Evolutionary conservation across 37 sponge, comb jelly and placozoan genomes (phyloP), one percentile per base, ranked within the genome.

Genomic region (Beroe ovata): DNA sequence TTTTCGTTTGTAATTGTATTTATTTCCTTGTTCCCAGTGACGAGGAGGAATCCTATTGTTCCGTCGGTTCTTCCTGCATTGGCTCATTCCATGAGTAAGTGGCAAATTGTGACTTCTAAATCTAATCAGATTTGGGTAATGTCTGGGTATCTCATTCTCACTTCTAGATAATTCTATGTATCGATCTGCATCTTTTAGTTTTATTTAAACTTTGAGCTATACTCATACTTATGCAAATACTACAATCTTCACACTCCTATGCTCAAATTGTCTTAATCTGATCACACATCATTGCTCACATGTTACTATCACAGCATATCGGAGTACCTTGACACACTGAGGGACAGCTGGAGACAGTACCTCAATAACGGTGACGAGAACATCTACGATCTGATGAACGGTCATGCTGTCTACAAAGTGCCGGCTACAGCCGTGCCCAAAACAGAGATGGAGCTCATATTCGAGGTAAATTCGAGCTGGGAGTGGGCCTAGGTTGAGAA

Each of bases 371-470:
- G 84, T 2, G 33, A 77, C 28, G 84, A 77, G 38, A 77, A 36
- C 25, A 77, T 77, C 38, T 77, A 77, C 84, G 84, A 77, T 19
- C 54, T 77, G 35, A 42, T 77, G 54, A 40, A 11, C 54, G 84
- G 84, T n/a, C 23, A 20, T 20, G 84, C 84, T 0, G 26, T 42
- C 23, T 77, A 77, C 84, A 77, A 77, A 36, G 84, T 77, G 22
- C 84, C 84, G 4, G 84, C 84, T 41, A 77, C 84, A 2, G 35
- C 84, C 3, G 41, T 37, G 26, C 84, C 41, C 21, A 77, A 77
- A 40, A 77, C 84, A 3, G 84, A 77, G 29, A 77, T 77, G 84
- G 84, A 77, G 38, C 42, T 77, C 0, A 21, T 77, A n/a, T 77
- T 77, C 33, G 71, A 71, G 71, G 71, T 71, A 35, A 8, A 29